Evolutionary conservation across 2,113 vertebrate genomes (phyloP).

Genomic region (Cynocephalus volans): DNA sequence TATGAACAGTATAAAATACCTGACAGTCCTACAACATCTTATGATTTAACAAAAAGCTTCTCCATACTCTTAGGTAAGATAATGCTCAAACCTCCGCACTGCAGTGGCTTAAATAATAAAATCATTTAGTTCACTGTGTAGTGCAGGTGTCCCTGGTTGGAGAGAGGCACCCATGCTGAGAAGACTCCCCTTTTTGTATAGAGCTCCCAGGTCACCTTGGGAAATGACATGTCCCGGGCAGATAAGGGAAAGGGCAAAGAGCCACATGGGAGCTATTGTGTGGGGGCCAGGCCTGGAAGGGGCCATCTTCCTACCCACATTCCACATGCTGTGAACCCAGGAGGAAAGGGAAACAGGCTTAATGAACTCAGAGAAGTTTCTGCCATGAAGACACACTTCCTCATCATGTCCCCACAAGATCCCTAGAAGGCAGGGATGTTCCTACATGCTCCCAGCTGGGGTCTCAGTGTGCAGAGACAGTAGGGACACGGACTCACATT

Average conservation of each 20-base stretch:
- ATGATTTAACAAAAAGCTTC: not conserved
- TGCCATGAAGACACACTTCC: not conserved
- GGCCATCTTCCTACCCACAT: too few species aligned
- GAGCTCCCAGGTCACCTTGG: not conserved
- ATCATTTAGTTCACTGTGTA: not conserved
- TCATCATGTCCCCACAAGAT: not conserved
- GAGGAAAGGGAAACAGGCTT: not conserved
- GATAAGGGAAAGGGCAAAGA: not conserved
- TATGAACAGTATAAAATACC: not conserved
- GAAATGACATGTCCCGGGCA: not conserved
- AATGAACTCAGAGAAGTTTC: not conserved
- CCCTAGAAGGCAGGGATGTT: not conserved
- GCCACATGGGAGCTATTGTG: not conserved
- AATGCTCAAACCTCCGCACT: too few species aligned
- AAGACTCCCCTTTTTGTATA: not conserved
- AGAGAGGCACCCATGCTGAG: not conserved
- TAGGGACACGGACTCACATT: not conserved
- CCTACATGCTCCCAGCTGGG: not conserved
- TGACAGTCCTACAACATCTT: not conserved
- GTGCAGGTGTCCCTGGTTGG: not conserved
- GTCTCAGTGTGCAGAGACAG: not conserved
- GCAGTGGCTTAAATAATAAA: not conserved
- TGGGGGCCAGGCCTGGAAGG: not conserved
- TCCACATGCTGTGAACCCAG: not conserved
- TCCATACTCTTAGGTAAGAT: not conserved